Base-by-base conservation (phyloP, 1,140 invertebrate species). In the Patella vulgata region DNA sequence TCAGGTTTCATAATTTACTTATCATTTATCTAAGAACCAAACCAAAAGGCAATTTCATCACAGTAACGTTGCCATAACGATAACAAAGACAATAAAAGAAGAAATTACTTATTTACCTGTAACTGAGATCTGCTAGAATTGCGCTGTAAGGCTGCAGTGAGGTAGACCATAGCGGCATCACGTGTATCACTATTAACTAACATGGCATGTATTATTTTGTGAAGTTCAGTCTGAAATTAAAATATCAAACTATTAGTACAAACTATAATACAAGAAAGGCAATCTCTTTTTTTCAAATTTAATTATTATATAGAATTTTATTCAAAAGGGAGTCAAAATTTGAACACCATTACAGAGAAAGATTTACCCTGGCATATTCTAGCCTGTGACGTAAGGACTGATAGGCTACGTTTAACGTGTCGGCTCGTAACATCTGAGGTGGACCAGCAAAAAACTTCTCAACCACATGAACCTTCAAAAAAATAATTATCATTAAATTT, bases 71-170 rank as follows among this genome's bases (percentile, higher is more conserved):
- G n/a, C n/a, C n/a, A n/a, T n/a, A n/a, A n/a, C n/a, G n/a, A n/a
- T n/a, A n/a, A n/a, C n/a, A n/a, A n/a, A n/a, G n/a, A n/a, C n/a
- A n/a, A n/a, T n/a, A n/a, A n/a, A n/a, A n/a, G n/a, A n/a, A n/a
- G n/a, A n/a, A n/a, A n/a, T n/a, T n/a, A n/a, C n/a, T n/a, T 23
- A 54, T 51, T 42, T 59, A 85, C 84, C 69, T 86, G 86, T 70
- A 98, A 88, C 83, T 97, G 95, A 6, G 94, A 89, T 47, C 95
- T 87, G 71, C 94, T 93, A 66, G 93, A 90, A 79, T 98, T 98
- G 63, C 88, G 84, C 39, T 89, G 88, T 6, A 98, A 78, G 2
- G 95, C 82, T 31, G 89, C 85, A 0, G 91, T 88, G 21, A 99
- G 86, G 79, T 92, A 98, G 39, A 89, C 86, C 19, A 98, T 82